A percentile compares a stretch with the other conserved stretches of the same genome.
Evolutionary conservation across 2,888 invertebrate species (phyloP).

Genomic region (Meta bourneti): DNA sequence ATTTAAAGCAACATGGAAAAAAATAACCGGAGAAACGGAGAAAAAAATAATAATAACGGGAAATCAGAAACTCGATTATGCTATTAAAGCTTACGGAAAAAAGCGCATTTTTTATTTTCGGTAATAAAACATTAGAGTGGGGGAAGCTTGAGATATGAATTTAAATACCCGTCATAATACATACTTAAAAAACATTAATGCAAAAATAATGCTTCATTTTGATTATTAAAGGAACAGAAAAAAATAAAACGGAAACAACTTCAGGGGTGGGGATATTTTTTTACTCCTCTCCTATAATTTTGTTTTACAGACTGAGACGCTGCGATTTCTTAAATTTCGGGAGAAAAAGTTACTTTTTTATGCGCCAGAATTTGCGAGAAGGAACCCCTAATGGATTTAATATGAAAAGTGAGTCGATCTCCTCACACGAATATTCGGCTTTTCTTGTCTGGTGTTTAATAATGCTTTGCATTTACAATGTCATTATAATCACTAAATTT

Average conservation of each 20-base stretch:
- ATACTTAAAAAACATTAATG: slow-evolving; percentile 76
- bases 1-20: slow-evolving; percentile 60
- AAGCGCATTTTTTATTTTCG: slow-evolving; percentile 46
- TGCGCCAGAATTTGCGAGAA: background rate
- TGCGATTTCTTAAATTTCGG: slow-evolving; percentile 32
- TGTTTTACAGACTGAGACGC: background rate
- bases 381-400: slow-evolving; percentile 60
- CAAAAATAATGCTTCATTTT: slow-evolving; percentile 74
- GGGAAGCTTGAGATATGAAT: slow-evolving; percentile 43
- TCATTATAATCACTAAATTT: slow-evolving; percentile 46
- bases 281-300: slow-evolving; percentile 32
- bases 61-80: slow-evolving; percentile 59
- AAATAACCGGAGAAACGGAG: slow-evolving; percentile 17
- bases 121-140: slow-evolving; percentile 33
- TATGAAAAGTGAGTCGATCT: slow-evolving; percentile 50
- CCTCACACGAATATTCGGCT: background rate
- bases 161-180: slow-evolving; percentile 73
- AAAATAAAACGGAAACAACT: slow-evolving; percentile 9
- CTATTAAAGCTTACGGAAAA: slow-evolving; percentile 66
- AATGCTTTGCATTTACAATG: slow-evolving; percentile 46
- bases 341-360: slow-evolving; percentile 29
- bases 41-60: slow-evolving; percentile 52
- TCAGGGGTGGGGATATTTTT: slow-evolving; percentile 69
- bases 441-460: background rate
- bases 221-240: slow-evolving; percentile 66